A percentile compares a stretch with the other conserved stretches of the same genome.
Conservation (phyloP, 2,888 invertebrate genomes). For the Lepidonotus clava region DNA sequence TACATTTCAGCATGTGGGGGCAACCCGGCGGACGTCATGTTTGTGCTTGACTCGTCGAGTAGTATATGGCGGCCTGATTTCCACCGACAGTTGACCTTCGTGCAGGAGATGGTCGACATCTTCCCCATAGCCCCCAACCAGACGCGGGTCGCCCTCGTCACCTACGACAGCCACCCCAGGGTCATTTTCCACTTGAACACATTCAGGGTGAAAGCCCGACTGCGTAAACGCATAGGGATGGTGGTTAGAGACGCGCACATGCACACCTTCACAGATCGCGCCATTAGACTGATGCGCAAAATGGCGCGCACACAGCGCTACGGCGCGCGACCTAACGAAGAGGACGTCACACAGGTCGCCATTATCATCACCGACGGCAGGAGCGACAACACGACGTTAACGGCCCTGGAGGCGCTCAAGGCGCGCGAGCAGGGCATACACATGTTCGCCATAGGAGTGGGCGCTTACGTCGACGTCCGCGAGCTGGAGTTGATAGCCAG, state of each 20-base stretch:
- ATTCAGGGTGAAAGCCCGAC: slow-evolving; percentile 15
- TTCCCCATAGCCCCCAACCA: slow-evolving; percentile 56
- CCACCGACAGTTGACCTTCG: slow-evolving; percentile 70
- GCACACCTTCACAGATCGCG: slow-evolving; percentile 2
- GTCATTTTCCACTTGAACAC: slow-evolving; percentile 64
- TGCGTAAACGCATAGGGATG: background rate
- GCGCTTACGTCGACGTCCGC: background rate
- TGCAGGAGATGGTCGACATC: slow-evolving; percentile 68
- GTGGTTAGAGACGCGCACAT: background rate
- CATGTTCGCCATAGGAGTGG: slow-evolving; percentile 53
- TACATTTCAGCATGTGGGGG: slow-evolving; percentile 58
- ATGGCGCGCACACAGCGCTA: background rate
- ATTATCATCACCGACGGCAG: slow-evolving; percentile 55
- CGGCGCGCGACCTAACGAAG: slow-evolving; percentile 22
- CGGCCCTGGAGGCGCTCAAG: slow-evolving; percentile 11
- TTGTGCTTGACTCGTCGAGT: slow-evolving; percentile 70
- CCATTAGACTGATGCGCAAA: slow-evolving; percentile 4
- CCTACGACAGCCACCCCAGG: slow-evolving; percentile 56
- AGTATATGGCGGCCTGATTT: slow-evolving; percentile 74
- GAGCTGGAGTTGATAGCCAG: slow-evolving; percentile 67
- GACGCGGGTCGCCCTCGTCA: slow-evolving; percentile 61
- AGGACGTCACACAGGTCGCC: slow-evolving; percentile 24
- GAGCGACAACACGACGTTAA: slow-evolving; percentile 12
- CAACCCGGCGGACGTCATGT: slow-evolving; percentile 70
- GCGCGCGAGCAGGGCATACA: slow-evolving; percentile 41